A percentile compares a stretch with the other conserved stretches of the same genome.
Conservation (phyloP, 2,797 vertebrate species). For the Monodelphis domestica region DNA sequence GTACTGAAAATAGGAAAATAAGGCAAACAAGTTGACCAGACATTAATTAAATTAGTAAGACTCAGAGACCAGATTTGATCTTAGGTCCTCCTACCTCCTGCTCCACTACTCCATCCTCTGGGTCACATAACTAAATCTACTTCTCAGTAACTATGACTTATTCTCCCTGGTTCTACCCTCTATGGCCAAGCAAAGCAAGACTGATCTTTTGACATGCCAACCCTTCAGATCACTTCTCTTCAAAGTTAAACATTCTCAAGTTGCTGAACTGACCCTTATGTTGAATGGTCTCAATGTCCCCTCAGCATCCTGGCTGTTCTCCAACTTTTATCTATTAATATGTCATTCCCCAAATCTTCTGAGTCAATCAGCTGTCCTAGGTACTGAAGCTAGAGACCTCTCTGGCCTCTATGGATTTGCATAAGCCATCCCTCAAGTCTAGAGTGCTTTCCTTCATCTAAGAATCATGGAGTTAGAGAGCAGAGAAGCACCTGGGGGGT, state of each 20-base stretch:
- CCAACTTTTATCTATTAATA: neutral
- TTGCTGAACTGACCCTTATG: neutral
- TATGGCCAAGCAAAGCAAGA: neutral
- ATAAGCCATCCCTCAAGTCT: neutral
- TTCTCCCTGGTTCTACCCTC: neutral
- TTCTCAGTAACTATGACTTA: neutral
- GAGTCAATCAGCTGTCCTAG: neutral
- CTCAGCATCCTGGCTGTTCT: neutral
- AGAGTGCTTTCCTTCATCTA: neutral
- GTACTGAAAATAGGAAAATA: neutral
- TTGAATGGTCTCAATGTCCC: neutral
- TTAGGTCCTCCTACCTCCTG: neutral
- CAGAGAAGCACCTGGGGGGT: neutral
- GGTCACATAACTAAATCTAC: neutral
- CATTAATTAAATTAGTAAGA: no score
- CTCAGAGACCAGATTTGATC: neutral
- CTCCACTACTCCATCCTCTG: neutral
- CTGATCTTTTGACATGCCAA: neutral
- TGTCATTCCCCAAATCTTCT: neutral
- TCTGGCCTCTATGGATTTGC: neutral
- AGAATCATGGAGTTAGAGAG: neutral
- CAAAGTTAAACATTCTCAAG: neutral
- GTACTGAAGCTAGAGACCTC: neutral
- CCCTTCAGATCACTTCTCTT: neutral
- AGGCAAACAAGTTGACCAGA: no score